Evolutionary conservation across 2,113 vertebrate species (phyloP).

Genomic region (Hemiscyllium ocellatum): DNA sequence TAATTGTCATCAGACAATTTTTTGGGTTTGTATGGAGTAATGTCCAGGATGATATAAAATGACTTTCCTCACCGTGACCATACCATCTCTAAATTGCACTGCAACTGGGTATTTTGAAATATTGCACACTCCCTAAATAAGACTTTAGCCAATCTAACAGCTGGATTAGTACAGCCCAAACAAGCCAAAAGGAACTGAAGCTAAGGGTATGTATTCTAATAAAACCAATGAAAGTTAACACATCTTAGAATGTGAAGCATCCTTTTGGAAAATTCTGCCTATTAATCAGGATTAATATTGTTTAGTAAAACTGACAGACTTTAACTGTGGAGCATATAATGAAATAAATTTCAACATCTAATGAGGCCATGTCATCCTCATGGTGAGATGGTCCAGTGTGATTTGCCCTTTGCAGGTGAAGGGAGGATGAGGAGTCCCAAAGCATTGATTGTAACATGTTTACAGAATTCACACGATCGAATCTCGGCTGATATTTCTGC

Average conservation of each 20-base stretch:
- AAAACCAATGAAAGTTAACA: neutral
- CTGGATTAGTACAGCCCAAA: neutral
- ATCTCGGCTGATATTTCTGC: neutral
- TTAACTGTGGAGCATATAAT: neutral
- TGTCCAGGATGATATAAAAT: neutral
- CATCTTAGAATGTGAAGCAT: neutral
- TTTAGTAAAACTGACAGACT: neutral
- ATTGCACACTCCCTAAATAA: neutral
- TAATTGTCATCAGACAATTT: neutral
- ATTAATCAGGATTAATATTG: neutral
- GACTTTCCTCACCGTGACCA: neutral
- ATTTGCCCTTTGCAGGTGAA: neutral
- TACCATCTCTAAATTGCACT: neutral
- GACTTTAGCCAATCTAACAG: neutral
- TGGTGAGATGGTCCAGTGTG: neutral
- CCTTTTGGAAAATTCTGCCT: neutral
- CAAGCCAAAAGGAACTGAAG: neutral
- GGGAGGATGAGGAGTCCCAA: neutral
- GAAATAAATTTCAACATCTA: neutral
- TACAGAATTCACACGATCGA: neutral
- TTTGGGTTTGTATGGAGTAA: neutral
- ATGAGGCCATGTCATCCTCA: neutral
- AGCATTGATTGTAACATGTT: neutral
- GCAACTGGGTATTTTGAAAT: neutral
- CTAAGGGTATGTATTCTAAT: neutral